Evolutionary conservation across 2,888 invertebrate genomes (phyloP).

Genomic region (Leucozona laternaria): DNA sequence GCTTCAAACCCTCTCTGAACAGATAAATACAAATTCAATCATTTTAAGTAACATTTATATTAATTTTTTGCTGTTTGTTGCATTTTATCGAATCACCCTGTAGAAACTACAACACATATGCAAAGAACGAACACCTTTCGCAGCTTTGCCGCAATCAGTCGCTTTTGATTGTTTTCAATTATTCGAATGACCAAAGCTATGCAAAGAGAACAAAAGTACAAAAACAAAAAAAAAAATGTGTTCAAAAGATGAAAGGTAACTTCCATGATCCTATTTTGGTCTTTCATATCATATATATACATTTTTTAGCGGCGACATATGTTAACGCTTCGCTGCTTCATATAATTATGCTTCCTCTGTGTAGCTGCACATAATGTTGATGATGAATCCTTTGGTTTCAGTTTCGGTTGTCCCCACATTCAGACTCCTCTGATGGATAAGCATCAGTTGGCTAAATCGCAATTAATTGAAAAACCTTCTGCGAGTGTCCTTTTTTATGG

Average conservation of each 20-base stretch:
- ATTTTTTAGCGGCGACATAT: slow-evolving; percentile 69
- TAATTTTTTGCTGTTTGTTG: background rate
- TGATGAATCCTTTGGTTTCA: slow-evolving; percentile 56
- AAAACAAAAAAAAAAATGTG: slow-evolving; percentile 33
- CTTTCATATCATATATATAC: slow-evolving; percentile 8
- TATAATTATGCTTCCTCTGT: slow-evolving; percentile 70
- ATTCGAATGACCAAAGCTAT: slow-evolving; percentile 62
- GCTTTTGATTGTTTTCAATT: slow-evolving; percentile 58
- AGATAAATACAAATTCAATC: too few relatives aligned
- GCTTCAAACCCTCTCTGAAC: too few relatives aligned
- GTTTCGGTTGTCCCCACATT: slow-evolving; percentile 12
- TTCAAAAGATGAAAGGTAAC: slow-evolving; percentile 73
- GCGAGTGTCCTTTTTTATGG: slow-evolving; percentile 69
- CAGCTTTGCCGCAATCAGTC: slow-evolving; percentile 40
- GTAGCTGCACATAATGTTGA: slow-evolving; percentile 37
- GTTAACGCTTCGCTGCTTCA: slow-evolving; percentile 72
- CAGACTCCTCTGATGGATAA: slow-evolving; percentile 43
- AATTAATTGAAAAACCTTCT: slow-evolving; percentile 74
- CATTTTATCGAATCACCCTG: background rate
- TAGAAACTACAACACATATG: background rate
- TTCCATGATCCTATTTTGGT: slow-evolving; percentile 58
- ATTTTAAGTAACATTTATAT: too few relatives aligned
- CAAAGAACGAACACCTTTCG: slow-evolving; percentile 48
- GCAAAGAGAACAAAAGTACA: background rate
- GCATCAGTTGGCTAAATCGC: slow-evolving; percentile 76